Evolutionary conservation across 2,797 vertebrate genomes (phyloP).

Genomic region (Tolypeutes matacus): DNA sequence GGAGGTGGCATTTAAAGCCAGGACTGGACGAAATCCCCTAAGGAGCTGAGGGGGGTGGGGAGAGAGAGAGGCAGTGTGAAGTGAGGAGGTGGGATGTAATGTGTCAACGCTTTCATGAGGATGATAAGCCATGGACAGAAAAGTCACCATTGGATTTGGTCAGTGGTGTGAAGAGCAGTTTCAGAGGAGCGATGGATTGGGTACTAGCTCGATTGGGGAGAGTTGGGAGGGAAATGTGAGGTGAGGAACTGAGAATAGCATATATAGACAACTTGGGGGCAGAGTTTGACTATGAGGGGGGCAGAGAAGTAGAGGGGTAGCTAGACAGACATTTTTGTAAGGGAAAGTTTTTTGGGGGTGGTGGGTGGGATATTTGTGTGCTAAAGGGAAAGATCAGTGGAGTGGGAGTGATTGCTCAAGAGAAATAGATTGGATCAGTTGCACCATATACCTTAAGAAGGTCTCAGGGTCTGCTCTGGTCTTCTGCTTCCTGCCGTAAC

Average conservation of each 20-base stretch:
- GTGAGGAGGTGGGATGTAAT: not conserved
- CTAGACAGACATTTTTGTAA: not conserved
- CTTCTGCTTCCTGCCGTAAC: not conserved
- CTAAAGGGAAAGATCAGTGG: not conserved
- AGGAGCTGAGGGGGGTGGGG: not conserved
- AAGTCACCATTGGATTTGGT: not conserved
- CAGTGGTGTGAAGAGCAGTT: not conserved
- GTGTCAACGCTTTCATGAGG: not conserved
- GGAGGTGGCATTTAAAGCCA: not conserved
- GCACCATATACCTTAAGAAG: not conserved
- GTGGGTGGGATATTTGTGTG: not conserved
- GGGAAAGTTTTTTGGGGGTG: not conserved
- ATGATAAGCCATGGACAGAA: conserved; percentile 4
- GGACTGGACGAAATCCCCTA: not conserved
- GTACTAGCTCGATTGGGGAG: not conserved
- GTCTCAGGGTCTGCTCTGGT: not conserved
- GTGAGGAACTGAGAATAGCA: not conserved
- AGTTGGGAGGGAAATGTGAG: not conserved
- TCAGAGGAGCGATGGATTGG: not conserved
- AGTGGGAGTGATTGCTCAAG: not conserved
- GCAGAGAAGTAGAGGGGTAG: not conserved
- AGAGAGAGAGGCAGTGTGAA: not conserved
- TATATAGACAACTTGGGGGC: not conserved
- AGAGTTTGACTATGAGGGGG: not conserved
- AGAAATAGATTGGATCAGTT: not conserved